Base-by-base conservation (phyloP, 2,797 vertebrate species). In the Glossophaga mutica region DNA sequence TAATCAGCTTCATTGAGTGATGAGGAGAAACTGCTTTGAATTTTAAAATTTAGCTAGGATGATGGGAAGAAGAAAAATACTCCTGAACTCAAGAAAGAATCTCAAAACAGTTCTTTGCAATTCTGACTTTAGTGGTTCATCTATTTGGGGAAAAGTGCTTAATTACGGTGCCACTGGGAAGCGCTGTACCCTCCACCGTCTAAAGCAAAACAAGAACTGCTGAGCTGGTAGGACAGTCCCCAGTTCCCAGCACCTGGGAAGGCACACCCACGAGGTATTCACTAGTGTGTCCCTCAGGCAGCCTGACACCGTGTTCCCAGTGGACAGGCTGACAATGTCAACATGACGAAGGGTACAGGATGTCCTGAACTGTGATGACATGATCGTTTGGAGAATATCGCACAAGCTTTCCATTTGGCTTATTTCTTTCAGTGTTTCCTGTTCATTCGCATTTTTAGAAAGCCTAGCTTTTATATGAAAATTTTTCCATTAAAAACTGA, bases 1-100 rank as follows among this genome's bases (percentile, higher is more conserved):
- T 83, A 92, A 96, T 92, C 71, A 62, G 82, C 85, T 65, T 96
- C 92, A 96, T 91, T 92, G 77, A 15, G 24, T 87, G 88, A 95
- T 94, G 95, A 96, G 71, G 77, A 94, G 73, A 79, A 32, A 74
- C 19, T 50, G 87, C 73, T 95, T 87, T 96, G 92, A 93, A 92
- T 94, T 94, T 93, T 86, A 96, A 87, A 84, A 91, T 87, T 67
- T 44, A 90, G 87, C 65, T 52, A 86, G 37, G 24, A 42, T 11
- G 70, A 90, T 7, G 70, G 55, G 42, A 91, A 93, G 81, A 95
- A 78, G 88, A 59, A 88, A 94, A 90, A 90, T 26, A 87, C 82
- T 92, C 50, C 55, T 42, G 78, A 92, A 77, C 26, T 96, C 78
- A 73, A 78, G 32, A 73, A 71, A 88, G 81, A 90, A 76, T 44